Conservation (phyloP, 2,888 invertebrate species). For the Stenodema calcarata region DNA sequence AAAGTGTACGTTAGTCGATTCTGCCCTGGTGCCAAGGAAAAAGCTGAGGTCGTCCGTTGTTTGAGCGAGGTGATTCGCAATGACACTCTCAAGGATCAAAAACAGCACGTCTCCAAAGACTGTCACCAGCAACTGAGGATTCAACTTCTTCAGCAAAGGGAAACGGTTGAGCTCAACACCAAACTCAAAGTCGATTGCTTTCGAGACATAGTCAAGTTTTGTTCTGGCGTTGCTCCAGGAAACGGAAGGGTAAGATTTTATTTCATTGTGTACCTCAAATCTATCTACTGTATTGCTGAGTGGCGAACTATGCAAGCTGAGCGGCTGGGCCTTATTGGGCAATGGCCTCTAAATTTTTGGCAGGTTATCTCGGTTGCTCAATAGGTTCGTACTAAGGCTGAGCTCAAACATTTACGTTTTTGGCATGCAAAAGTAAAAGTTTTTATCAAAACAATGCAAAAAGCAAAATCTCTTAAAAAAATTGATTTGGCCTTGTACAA, state of each 20-base stretch:
- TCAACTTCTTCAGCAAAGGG: slow-evolving; percentile 90
- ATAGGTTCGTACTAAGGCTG: too few relatives aligned
- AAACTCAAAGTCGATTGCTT: slow-evolving; percentile 82
- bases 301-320: too few relatives aligned
- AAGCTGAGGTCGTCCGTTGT: slow-evolving; percentile 74
- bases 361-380: too few relatives aligned
- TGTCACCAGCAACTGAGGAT: slow-evolving; percentile 90
- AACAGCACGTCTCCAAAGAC: slow-evolving; percentile 82
- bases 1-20: slow-evolving; percentile 74
- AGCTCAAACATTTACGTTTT: too few relatives aligned
- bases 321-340: too few relatives aligned
- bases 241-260: slow-evolving; percentile 67
- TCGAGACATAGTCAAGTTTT: slow-evolving; percentile 76
- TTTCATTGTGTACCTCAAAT: too few relatives aligned
- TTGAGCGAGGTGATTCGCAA: slow-evolving; percentile 90
- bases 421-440: too few relatives aligned
- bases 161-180: slow-evolving; percentile 86
- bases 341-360: too few relatives aligned
- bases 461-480: too few relatives aligned
- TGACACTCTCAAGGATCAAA: slow-evolving; percentile 77
- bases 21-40: slow-evolving; percentile 74
- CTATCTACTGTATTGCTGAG: too few relatives aligned
- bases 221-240: slow-evolving; percentile 72
- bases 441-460: too few relatives aligned
- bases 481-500: too few relatives aligned